Base-by-base conservation (phyloP, 2,888 invertebrate genomes). In the Apantesis nais region DNA sequence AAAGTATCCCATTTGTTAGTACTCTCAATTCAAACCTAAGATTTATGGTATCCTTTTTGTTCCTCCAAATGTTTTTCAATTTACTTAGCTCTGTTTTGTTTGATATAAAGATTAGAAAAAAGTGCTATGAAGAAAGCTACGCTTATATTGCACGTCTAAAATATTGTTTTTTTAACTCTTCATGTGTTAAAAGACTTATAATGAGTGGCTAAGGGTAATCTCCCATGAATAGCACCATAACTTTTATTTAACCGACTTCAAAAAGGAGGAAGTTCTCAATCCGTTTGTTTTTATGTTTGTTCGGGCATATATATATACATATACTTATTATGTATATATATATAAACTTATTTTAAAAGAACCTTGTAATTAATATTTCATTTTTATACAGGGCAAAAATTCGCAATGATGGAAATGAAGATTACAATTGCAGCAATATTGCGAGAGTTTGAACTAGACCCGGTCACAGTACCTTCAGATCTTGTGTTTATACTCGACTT, bases 351-450 rank as follows among this genome's bases (percentile, higher is more conserved):
- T n/a, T n/a, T n/a, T n/a, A n/a, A n/a, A n/a, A n/a, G n/a, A n/a
- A n/a, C n/a, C n/a, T n/a, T 37, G 1, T 16, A 16, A 25, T 39
- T 62, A n/a, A 4, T 19, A 8, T 25, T 25, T 25, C 25, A 55
- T 55, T 25, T 65, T n/a, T 29, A 19, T 37, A 22, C 71, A 71
- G 71, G 71, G 2, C 71, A 71, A 71, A 58, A 64, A 14, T 71
- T 60, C n/a, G 71, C 71, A 29, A 71, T 71, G 67, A 63, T 63
- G 31, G 71, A 71, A 25, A 71, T 71, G 64, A 67, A 67, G 64
- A 44, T 22, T 2, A 64, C 67, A 7, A 37, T 71, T 22, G 48
- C 60, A 34, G 71, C 67, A 60, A 67, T 67, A 4, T 52, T 71
- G 39, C 67, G 64, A 3, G 63, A 71, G 37, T 71, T 71, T 64